Conservation (phyloP, 1,140 invertebrate genomes). For the Ericerus pela region DNA sequence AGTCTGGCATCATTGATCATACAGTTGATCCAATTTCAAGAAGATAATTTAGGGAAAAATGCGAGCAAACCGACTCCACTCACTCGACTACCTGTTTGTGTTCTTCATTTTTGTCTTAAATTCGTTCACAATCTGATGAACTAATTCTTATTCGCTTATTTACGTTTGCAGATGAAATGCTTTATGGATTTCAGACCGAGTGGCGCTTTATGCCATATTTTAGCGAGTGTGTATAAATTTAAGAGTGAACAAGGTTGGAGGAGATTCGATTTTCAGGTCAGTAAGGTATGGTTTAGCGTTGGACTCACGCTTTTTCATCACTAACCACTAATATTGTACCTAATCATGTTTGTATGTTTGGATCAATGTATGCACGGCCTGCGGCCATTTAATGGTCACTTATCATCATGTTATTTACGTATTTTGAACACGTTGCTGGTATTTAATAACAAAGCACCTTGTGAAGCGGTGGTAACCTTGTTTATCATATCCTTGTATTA, state of each 20-base stretch:
- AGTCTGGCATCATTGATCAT: slow-evolving; percentile 66
- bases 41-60: slow-evolving; percentile 89
- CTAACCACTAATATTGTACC: slow-evolving; percentile 17
- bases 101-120: neutral
- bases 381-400: neutral
- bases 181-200: slow-evolving; percentile 91
- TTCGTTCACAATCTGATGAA: neutral
- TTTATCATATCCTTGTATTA: neutral
- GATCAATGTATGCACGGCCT: slow-evolving; percentile 10
- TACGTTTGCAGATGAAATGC: slow-evolving; percentile 61
- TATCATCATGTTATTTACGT: neutral
- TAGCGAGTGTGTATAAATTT: slow-evolving; percentile 86
- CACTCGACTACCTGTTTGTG: slow-evolving; percentile 62
- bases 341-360: neutral
- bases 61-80: slow-evolving; percentile 69
- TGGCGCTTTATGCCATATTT: slow-evolving; percentile 79
- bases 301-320: slow-evolving; percentile 17
- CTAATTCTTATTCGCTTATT: slow-evolving; percentile 19
- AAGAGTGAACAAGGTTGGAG: slow-evolving; percentile 91
- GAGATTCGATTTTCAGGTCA: slow-evolving; percentile 76
- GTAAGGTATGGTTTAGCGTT: slow-evolving; percentile 44
- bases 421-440: neutral
- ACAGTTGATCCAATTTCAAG: slow-evolving; percentile 89
- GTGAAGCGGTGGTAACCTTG: slow-evolving; percentile 9
- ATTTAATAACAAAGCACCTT: slow-evolving; percentile 6